phyloP scores from a whole-genome alignment of 2,113 vertebrate species.

The Oostethus manadensis region DNA sequence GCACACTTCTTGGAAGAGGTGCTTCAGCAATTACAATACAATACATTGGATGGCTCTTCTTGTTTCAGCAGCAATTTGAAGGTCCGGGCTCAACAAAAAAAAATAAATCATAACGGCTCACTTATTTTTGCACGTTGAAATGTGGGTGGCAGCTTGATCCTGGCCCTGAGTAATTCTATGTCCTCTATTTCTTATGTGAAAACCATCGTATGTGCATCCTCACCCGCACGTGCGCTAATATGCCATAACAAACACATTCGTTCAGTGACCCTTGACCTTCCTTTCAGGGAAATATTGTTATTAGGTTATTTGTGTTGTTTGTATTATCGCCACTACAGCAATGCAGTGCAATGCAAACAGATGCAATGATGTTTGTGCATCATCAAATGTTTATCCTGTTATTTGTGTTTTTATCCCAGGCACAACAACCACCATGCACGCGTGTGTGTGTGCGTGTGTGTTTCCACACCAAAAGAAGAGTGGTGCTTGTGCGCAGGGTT shows the following conservation, averaged over 20 bases:
- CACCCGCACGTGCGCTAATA: slow-evolving; percentile 26
- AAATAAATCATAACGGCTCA: no score
- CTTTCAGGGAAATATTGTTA: slow-evolving; percentile 13
- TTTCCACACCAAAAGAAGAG: slow-evolving; percentile 59
- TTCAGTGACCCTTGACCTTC: slow-evolving; percentile 46
- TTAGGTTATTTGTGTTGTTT: slow-evolving; percentile 14
- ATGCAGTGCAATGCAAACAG: not conserved
- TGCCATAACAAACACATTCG: slow-evolving; percentile 51
- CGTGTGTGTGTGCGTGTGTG: slow-evolving; percentile 23
- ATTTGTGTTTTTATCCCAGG: slow-evolving; percentile 24
- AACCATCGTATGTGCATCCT: not conserved
- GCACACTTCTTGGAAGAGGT: no score
- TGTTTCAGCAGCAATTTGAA: no score
- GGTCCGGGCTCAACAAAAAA: no score
- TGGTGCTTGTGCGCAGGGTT: slow-evolving; percentile 43
- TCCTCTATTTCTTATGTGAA: not conserved
- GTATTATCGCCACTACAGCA: not conserved
- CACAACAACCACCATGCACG: slow-evolving; percentile 46
- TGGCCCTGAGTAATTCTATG: not conserved
- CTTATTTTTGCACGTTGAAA: not conserved
- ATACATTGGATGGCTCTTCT: no score
- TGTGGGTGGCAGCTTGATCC: not conserved
- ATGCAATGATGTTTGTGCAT: no score
- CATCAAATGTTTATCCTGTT: slow-evolving; percentile 8
- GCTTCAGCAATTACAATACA: no score